Base-by-base conservation (phyloP, 2,888 invertebrate species). In the Leistus spinibarbis region DNA sequence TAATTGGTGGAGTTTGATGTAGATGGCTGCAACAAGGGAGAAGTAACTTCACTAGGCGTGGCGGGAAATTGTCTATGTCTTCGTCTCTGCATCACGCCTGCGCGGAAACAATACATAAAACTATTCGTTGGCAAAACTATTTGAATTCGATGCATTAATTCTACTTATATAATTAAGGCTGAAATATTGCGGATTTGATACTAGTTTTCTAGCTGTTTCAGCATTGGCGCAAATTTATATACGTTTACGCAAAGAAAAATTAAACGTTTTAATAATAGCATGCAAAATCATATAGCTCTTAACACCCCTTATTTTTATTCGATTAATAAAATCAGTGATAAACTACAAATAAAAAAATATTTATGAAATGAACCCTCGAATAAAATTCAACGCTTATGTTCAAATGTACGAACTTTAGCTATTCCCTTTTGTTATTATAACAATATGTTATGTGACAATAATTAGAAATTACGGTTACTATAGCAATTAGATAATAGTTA, bases 31-130 rank as follows among this genome's bases (percentile, higher is more conserved):
- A 83, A 79, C 75, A 74, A 74, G 81, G 84, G 80, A 80, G 85
- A 84, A 78, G 84, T 82, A 56, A 56, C 69, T 54, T 69, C 75
- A 78, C 81, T 81, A 79, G 80, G 78, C 76, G 81, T 79, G 78
- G 82, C 79, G 54, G 70, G 20, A 16, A 69, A 54, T 56, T 76
- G 56, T 62, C 77, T 68, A 71, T 80, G 81, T 81, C 85, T 79
- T 81, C 84, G 84, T 80, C 82, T 83, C 80, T 87, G 87, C 87
- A 89, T 89, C 89, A 89, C 88, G 88, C 88, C 89, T 89, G 76
- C 16, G 64, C 66, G 40, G 19, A 65, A 66, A 17, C 17, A 63
- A 17, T 7, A 68, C 24, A 16, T 10, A 40, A 7, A 7, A 40
- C 10, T 40, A 13, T 3, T 24, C 24, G 7, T 24, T 3, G 24